These are phyloP conservation scores for Pterostichus niger DNA, from an alignment of 2,888 invertebrate genomes.

Conservation along the genomic window DNA sequence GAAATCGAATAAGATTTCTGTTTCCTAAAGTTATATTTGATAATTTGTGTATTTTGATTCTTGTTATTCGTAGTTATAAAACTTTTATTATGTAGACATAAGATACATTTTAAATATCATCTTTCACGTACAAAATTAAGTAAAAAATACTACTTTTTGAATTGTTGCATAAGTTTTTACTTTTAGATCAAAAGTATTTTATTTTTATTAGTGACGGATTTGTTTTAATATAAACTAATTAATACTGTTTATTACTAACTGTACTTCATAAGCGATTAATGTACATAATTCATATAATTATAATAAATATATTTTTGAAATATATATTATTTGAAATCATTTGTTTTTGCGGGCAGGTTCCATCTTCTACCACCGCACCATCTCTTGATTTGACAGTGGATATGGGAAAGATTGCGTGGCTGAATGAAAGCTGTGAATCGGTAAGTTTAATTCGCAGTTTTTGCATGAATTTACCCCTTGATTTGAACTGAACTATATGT, in stretches of 20 bases:
- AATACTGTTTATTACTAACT: not conserved
- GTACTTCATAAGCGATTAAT: not conserved
- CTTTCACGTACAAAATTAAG: not conserved
- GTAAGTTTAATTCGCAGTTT: constrained; percentile 61
- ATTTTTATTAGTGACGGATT: constrained; percentile 4
- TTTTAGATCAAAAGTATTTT: constrained; percentile 27
- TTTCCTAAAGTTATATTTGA: not conserved
- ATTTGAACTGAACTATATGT: constrained; percentile 17
- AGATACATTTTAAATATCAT: not conserved
- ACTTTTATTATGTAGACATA: not conserved
- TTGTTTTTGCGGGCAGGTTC: constrained; percentile 16
- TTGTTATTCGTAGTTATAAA: not conserved
- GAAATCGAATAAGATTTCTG: constrained; percentile 37
- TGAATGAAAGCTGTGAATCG: constrained; percentile 64
- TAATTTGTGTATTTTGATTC: not conserved
- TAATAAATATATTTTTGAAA: constrained; percentile 36
- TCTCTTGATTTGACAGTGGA: constrained; percentile 54
- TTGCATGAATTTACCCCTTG: constrained; percentile 44
- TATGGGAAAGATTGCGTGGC: constrained; percentile 66
- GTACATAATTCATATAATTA: not conserved
- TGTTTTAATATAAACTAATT: constrained; percentile 6
- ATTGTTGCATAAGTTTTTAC: no score
- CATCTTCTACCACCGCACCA: constrained; percentile 9
- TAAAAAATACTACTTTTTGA: no score
- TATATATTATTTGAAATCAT: constrained; percentile 11